These are phyloP conservation scores for Norana najaformis DNA, from an alignment of 2,888 invertebrate species.

Conservation along the genomic window DNA sequence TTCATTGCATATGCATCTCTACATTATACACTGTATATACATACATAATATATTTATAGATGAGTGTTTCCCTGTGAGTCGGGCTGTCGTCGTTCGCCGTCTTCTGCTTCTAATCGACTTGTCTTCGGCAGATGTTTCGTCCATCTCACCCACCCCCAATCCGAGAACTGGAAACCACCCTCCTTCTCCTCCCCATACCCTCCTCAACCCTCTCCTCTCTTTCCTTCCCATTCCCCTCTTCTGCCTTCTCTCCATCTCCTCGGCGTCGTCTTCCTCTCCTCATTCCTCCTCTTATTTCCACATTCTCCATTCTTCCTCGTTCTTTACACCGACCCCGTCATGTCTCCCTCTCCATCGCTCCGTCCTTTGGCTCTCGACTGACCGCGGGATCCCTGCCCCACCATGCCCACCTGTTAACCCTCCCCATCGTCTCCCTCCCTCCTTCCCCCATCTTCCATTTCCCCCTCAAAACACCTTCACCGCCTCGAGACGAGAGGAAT, in stretches of 20 bases:
- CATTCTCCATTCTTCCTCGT: no score
- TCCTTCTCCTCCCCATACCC: no score
- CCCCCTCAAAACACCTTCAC: neutral
- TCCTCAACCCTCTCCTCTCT: no score
- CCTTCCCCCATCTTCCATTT: neutral
- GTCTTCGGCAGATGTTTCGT: neutral
- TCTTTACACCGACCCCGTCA: neutral
- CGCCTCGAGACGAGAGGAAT: neutral
- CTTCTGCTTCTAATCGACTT: conserved; percentile 30
- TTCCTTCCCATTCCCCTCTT: no score
- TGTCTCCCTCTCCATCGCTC: conserved; percentile 16
- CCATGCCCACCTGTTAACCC: neutral
- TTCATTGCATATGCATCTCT: no score
- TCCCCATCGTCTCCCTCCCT: neutral
- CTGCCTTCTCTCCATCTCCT: no score
- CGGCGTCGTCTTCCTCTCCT: no score
- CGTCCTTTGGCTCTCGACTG: neutral
- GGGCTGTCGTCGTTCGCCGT: conserved; percentile 6
- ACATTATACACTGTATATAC: no score
- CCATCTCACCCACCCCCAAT: neutral
- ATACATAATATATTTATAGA: no score
- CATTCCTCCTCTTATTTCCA: no score
- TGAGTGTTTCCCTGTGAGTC: no score
- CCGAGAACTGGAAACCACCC: neutral
- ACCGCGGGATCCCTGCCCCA: neutral